Base-by-base conservation (phyloP, 1,140 invertebrate species). In the Drosophila eugracilis region DNA sequence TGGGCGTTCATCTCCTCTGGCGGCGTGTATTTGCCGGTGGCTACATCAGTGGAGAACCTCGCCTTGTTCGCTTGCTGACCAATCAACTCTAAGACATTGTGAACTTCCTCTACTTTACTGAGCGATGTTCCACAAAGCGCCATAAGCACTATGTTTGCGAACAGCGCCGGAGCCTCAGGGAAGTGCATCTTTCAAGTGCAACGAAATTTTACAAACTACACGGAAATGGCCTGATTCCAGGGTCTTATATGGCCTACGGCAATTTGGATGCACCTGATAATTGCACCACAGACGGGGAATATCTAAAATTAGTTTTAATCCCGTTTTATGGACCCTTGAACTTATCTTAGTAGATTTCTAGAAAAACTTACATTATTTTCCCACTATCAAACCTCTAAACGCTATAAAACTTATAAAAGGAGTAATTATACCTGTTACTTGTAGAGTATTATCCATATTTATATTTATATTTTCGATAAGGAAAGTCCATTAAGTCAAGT, bases 1-100 rank as follows among this genome's bases (percentile, higher is more conserved):
- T 83, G 42, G 0, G 78, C 60, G 14, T 75, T 17, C 75, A 69
- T 83, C 45, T 88, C 83, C 42, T 75, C 75, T 2, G 71, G 75
- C 1, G 83, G 83, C 0, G 83, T 83, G 47, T 65, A 72, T 24
- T 88, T 88, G 7, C 59, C 69, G 14, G 10, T 54, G 37, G 58
- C 84, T 45, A 86, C 41, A 3, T 65, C 70, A n/a, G 70, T 74
- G 28, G 48, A 41, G 30, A 74, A 74, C 10, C 10, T 14, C 0
- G 9, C 4, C 36, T 30, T 37, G 12, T 14, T 39, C 0, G 19
- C 14, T 1, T 10, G 3, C n/a, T 19, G 34, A 1, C 73, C 73
- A 0, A 34, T 9, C 6, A 76, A 28, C 15, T 75, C 45, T 10
- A 36, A 26, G 0, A 74, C 59, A 15, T 75, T 28, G 44, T 75